Base-by-base conservation (phyloP, 2,113 vertebrate genomes). In the Perccottus glenii region DNA sequence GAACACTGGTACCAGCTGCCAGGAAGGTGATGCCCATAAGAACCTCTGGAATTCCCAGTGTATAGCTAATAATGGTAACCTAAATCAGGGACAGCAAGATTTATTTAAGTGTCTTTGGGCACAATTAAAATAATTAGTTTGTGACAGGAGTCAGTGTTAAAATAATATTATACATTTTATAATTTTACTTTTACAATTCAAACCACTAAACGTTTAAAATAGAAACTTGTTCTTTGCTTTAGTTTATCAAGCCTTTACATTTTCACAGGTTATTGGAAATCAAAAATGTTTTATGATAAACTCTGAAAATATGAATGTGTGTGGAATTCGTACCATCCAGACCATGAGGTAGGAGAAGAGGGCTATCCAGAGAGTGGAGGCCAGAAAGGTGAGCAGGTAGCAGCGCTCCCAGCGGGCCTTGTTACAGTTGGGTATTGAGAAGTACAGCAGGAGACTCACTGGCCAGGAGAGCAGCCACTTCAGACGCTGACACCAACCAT, bases 321-420 rank as follows among this genome's bases (percentile, higher is more conserved):
- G 52, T 14, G 0, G 2, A 5, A 5, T 46, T 60, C 91, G 1
- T 87, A 94, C 93, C 93, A 94, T 94, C 93, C 93, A 94, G 87
- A 94, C 93, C 93, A 94, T 94, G 89, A 94, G 84, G 90, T 94
- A 94, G 86, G 93, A 94, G 84, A 93, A 93, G 62, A 93, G 49
- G 48, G 92, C 92, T 19, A 94, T 93, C 93, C 93, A 94, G 51
- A 94, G 90, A 0, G 92, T 94, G 83, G 93, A 91, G 59, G 80
- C 65, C 67, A 91, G 77, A 73, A 94, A 94, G 62, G 92, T 93
- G 71, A 90, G 72, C 78, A 94, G 91, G 82, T 92, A 94, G 89
- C 92, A 94, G 82, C 76, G 88, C 75, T 91, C 86, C 93, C 93
- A 94, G 44, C 58, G 89, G 0, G 90, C 89, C 60, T 77, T 78